These are phyloP conservation scores for Drosophila melanogaster DNA, from an alignment of 1,140 invertebrate species.

Conservation along the genomic window DNA sequence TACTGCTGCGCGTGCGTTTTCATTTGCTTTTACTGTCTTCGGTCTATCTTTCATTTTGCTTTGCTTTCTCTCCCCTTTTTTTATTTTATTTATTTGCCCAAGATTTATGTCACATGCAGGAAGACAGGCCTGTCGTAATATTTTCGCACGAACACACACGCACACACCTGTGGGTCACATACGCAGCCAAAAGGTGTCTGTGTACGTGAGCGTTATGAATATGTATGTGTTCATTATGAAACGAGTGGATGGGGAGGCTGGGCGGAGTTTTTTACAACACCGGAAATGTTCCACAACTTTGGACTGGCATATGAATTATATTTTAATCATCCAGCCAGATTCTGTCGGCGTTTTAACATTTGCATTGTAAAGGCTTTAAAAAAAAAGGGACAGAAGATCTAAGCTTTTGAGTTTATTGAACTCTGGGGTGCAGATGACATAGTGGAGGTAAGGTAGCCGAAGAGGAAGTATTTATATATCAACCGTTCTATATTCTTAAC, in stretches of 20 bases:
- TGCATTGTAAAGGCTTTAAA: constrained; percentile 26
- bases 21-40: constrained; percentile 70
- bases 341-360: constrained; percentile 27
- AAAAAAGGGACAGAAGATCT: neutral
- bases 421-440: constrained; percentile 16
- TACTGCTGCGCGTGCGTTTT: constrained; percentile 68
- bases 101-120: constrained; percentile 76
- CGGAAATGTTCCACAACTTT: constrained; percentile 76
- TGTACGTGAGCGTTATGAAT: constrained; percentile 67
- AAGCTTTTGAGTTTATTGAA: constrained; percentile 36
- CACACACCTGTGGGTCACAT: constrained; percentile 30
- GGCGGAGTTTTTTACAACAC: constrained; percentile 61
- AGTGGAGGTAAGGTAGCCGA: neutral
- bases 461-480: too few relatives aligned
- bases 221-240: constrained; percentile 77
- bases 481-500: neutral
- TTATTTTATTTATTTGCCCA: constrained; percentile 73
- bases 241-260: constrained; percentile 4
- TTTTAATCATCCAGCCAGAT: constrained; percentile 56
- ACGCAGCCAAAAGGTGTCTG: constrained; percentile 8
- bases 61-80: constrained; percentile 9
- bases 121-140: constrained; percentile 55
- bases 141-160: constrained; percentile 44
- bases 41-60: constrained; percentile 47
- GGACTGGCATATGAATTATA: constrained; percentile 57